Base-by-base conservation (phyloP, 2,113 vertebrate genomes). In the Lucifuga dentata region DNA sequence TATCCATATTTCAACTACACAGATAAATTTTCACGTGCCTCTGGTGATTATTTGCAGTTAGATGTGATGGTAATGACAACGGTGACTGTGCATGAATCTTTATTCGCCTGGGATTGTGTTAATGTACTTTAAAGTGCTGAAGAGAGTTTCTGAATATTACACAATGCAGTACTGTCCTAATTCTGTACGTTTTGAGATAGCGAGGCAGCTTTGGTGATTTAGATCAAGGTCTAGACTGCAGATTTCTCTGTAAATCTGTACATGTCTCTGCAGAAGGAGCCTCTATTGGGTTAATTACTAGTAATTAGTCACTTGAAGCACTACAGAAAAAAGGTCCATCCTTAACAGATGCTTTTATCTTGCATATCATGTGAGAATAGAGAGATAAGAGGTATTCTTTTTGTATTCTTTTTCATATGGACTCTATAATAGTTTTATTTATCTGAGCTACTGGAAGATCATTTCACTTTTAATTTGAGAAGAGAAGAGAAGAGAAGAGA, bases 221-320 rank as follows among this genome's bases (percentile, higher is more conserved):
- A 81, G 83, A 86, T 79, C 51, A 73, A 72, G 79, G 68, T 69
- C 70, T 78, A 72, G 65, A 67, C 81, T 76, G 62, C 57, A 84
- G 78, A 80, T 76, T 73, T 79, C 70, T 76, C 50, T 61, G 67
- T 76, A 78, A 79, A 80, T 80, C 78, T 76, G 71, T 62, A 43
- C 61, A 68, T 45, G 63, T 86, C 83, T 86, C 85, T 12, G 61
- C 24, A 71, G 86, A 87, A 46, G 16, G 60, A 64, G 77, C 50
- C 76, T 88, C 63, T 26, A 62, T 76, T 86, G 78, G 76, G 85
- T 82, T 86, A 85, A 89, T 88, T 85, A 85, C 68, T 72, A 56
- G 73, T 81, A 85, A 87, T 88, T 86, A 82, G 72, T 85, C 85
- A 66, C 64, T 77, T 57, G 16, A 19, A 80, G 75, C 62, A 8